Percentiles rank a stretch among this genome's conserved stretches.
Evolutionary conservation across 2,888 invertebrate genomes (phyloP).

Genomic region (Trichogramma evanescens): DNA sequence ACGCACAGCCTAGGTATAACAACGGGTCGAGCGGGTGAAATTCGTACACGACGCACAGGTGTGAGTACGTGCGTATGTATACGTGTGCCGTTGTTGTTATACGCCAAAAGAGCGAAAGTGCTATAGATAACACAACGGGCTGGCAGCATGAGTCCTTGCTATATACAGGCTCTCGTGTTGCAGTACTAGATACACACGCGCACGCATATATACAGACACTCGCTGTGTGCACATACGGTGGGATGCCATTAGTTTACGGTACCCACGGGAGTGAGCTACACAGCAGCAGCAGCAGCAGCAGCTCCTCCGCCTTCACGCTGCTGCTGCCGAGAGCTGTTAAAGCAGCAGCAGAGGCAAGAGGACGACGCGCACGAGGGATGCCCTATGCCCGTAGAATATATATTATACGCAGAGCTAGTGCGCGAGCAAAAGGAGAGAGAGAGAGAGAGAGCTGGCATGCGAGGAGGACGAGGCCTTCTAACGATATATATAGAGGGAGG

Average conservation of each 20-base stretch:
- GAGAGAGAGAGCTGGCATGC: too few relatives aligned
- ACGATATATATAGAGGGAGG: too few relatives aligned
- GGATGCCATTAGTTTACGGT: conserved; percentile 40
- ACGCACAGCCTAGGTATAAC: too few relatives aligned
- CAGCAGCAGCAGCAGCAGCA: conserved; percentile 34
- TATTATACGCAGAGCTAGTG: too few relatives aligned
- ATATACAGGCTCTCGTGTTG: neutral
- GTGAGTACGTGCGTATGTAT: conserved; percentile 11
- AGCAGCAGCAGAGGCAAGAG: too few relatives aligned
- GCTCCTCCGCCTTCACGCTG: conserved; percentile 25
- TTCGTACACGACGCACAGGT: neutral
- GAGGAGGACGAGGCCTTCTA: too few relatives aligned
- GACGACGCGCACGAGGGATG: too few relatives aligned
- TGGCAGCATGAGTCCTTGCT: neutral
- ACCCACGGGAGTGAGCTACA: conserved; percentile 28
- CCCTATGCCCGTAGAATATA: too few relatives aligned
- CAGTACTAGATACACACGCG: neutral
- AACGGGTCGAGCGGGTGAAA: conserved; percentile 1
- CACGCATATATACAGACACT: neutral
- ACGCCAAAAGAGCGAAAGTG: conserved; percentile 20
- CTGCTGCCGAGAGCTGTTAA: conserved; percentile 13
- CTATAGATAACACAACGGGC: conserved; percentile 30
- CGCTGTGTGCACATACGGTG: conserved; percentile 3
- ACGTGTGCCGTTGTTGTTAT: conserved; percentile 1
- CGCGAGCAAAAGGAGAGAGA: too few relatives aligned